Base-by-base conservation (phyloP, 1,140 invertebrate genomes). In the Lordiphosa collinella region DNA sequence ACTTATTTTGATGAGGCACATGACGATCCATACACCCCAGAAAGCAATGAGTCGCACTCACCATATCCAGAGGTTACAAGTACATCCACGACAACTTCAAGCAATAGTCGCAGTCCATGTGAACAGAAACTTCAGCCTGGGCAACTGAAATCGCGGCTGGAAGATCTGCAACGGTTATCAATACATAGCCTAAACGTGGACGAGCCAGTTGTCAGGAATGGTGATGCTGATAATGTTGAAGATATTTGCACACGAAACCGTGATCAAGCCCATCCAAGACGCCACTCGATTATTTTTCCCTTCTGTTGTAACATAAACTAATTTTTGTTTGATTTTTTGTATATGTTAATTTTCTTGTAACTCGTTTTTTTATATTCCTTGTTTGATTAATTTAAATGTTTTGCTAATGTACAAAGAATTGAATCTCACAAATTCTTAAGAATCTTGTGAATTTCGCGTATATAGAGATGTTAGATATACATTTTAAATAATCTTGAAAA, bases 21-120 rank as follows among this genome's bases (percentile, higher is more conserved):
- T 16, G 87, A 92, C 75, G 93, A 94, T 86, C 94, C 94, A 1
- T 95, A 95, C 63, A 95, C 94, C 0, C 94, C 94, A 10, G 94
- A 95, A 70, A 94, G 93, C 89, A 91, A 92, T 65, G 93, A 94
- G 65, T 94, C 93, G 52, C 93, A 93, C 63, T 93, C 93, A 44
- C 93, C 94, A 7, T 92, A 92, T 62, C 90, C 91, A 13, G 90
- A 92, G 37, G 11, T 70, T 7, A 67, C 50, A 2, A 73, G 59
- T 43, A 62, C 55, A 29, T 59, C 36, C 11, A 73, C 63, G 37
- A 64, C 53, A 37, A 66, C 64, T 31, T 80, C 66, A 32, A 82
- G 43, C 38, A 69, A 59, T 50, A 61, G 62, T 47, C 62, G 51
- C 34, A 71, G 65, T 79, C 59, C 61, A 1, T 13, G 58, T 10